Percentiles rank a stretch among this genome's conserved stretches.
Evolutionary conservation across 2,113 vertebrate species (phyloP).

Genomic region (Poeciliopsis occidentalis): DNA sequence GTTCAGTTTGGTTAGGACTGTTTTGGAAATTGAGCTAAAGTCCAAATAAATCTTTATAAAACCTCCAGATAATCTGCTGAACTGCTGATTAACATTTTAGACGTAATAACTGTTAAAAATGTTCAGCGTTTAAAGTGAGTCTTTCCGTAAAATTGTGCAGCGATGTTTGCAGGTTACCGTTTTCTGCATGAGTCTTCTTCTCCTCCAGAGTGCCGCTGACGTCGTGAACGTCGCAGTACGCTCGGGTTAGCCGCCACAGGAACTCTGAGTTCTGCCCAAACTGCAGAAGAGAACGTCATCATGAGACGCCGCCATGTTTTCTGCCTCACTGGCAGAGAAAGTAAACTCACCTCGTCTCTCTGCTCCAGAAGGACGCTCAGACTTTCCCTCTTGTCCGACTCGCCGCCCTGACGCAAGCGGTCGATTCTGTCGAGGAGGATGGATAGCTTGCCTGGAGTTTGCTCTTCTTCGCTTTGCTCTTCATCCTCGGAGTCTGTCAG

Average conservation of each 20-base stretch:
- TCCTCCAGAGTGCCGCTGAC: conserved; percentile 82
- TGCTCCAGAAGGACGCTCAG: conserved; percentile 84
- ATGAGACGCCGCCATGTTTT: not conserved
- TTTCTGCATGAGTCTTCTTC: conserved; percentile 86
- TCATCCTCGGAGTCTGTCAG: conserved; percentile 89
- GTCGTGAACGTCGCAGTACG: conserved; percentile 89
- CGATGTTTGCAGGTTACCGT: conserved; percentile 75
- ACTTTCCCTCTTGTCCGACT: conserved; percentile 82
- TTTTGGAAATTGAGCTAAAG: too few relatives aligned
- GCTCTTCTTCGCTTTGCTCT: conserved; percentile 70
- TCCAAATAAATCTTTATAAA: too few relatives aligned
- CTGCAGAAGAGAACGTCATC: conserved; percentile 64
- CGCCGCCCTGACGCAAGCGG: conserved; percentile 79
- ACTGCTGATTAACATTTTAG: too few relatives aligned
- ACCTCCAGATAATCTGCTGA: too few relatives aligned
- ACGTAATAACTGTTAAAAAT: too few relatives aligned
- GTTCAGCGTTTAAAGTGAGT: too few relatives aligned
- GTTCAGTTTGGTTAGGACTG: too few relatives aligned
- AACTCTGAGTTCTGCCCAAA: conserved; percentile 83
- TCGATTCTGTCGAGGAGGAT: conserved; percentile 84
- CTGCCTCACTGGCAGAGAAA: not conserved
- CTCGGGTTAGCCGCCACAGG: conserved; percentile 90
- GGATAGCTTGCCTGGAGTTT: conserved; percentile 70
- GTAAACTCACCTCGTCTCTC: conserved; percentile 82
- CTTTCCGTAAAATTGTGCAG: too few relatives aligned